Base-by-base conservation (phyloP, 2,888 invertebrate genomes). In the Thereva nobilitata region DNA sequence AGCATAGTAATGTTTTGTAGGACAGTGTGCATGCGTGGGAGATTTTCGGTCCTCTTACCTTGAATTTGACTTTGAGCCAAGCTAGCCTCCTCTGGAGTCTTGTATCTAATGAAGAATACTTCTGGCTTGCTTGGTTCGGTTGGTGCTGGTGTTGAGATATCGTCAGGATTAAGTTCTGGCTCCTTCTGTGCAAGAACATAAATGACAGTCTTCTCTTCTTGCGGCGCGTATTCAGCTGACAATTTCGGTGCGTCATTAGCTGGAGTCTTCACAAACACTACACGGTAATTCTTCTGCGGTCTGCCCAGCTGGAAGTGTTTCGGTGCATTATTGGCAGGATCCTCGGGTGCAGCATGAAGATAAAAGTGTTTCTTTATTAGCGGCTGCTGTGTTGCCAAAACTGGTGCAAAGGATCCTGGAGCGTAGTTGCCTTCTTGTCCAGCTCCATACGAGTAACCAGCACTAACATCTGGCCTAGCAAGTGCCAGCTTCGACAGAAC, bases 161-260 rank as follows among this genome's bases (percentile, higher is more conserved):
- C 77, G 6, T 78, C 53, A 0, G 77, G 76, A 68, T 80, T 79
- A 3, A 47, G 23, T 47, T 47, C 47, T 6, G 10, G 47, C 2
- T 76, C 75, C 67, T 80, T 80, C 69, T 80, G 80, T 61, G 78
- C 78, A 61, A 80, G 71, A 50, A 80, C 80, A 72, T 80, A 80
- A 64, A 80, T 80, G 41, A 80, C 78, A 35, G 80, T 80, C 73
- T 80, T 80, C 68, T 80, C 80, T 70, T 80, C 80, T 37, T 72
- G 73, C 0, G 77, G 77, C 1, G 76, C 77, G 34, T 52, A n/a
- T 8, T 49, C 50, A 50, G 77, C 77, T 40, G 77, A 72, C 1
- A 78, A 67, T 0, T 74, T 75, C 7, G 78, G 7, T 0, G 76
- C 70, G 1, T 76, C 72, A 40, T 74, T 70, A 3, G 78, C 71